A percentile compares a stretch with the other conserved stretches of the same genome.
phyloP scores from a whole-genome alignment of 2,797 vertebrate species.

The Chelon auratus region DNA sequence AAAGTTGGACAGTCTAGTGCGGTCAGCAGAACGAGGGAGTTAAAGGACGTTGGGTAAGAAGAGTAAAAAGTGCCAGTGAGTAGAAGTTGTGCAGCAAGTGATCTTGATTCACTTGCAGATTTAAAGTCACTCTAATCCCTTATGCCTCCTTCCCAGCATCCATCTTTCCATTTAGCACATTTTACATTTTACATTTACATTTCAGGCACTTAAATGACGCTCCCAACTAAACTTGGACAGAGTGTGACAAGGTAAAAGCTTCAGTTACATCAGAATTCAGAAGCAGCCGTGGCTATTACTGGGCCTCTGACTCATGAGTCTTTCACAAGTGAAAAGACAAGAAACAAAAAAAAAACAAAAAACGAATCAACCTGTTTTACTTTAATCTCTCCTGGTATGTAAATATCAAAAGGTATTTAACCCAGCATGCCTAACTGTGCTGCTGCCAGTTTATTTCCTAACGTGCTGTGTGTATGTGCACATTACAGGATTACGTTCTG shows the following conservation, averaged over 20 bases:
- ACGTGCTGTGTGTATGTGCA: neutral
- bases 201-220: constrained; percentile 22
- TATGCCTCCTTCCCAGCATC: neutral
- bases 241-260: constrained; percentile 29
- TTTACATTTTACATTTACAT: constrained; percentile 41
- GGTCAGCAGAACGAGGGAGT: constrained; percentile 47
- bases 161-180: constrained; percentile 27
- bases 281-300: constrained; percentile 3
- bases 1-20: constrained; percentile 9
- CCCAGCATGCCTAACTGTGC: constrained; percentile 24
- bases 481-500: constrained; percentile 15
- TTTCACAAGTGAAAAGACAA: neutral
- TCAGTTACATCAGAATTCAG: constrained; percentile 41
- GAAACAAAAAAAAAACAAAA: too few relatives aligned
- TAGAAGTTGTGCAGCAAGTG: constrained; percentile 11
- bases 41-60: constrained; percentile 13
- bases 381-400: constrained; percentile 20
- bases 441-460: constrained; percentile 8
- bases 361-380: neutral
- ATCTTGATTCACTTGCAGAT: constrained; percentile 39
- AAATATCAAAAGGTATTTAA: constrained; percentile 44
- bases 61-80: neutral
- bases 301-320: neutral
- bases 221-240: constrained; percentile 4
- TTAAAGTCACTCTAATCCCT: constrained; percentile 32